Conservation (phyloP, 2,797 vertebrate genomes). For the Semaprochilodus insignis region DNA sequence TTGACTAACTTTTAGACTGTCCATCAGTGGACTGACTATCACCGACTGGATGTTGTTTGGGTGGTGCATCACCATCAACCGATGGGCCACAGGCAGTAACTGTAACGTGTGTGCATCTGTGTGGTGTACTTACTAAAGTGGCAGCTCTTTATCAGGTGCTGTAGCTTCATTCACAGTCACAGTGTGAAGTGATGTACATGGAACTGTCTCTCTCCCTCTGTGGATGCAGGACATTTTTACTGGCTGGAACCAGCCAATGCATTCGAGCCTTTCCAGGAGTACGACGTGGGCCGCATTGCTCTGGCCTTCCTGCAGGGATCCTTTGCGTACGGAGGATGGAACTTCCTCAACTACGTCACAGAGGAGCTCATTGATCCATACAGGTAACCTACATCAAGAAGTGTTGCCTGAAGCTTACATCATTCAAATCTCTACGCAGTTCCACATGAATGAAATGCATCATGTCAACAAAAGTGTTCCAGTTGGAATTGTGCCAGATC, state of each 20-base stretch:
- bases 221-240: slow-evolving; percentile 79
- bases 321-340: slow-evolving; percentile 89
- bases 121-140: background rate
- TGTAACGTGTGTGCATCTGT: too few relatives aligned
- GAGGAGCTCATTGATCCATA: slow-evolving; percentile 86
- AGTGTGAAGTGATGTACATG: background rate
- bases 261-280: slow-evolving; percentile 81
- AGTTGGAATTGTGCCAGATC: too few relatives aligned
- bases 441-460: too few relatives aligned
- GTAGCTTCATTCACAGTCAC: background rate
- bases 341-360: slow-evolving; percentile 89
- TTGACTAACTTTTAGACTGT: too few relatives aligned
- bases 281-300: slow-evolving; percentile 79
- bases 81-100: too few relatives aligned
- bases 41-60: too few relatives aligned
- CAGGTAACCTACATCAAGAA: slow-evolving; percentile 72
- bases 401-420: background rate
- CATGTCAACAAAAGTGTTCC: too few relatives aligned
- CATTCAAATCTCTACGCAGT: too few relatives aligned
- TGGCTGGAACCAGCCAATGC: slow-evolving; percentile 85
- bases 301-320: slow-evolving; percentile 87
- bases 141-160: background rate
- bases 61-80: too few relatives aligned
- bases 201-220: slow-evolving; percentile 3
- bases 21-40: too few relatives aligned